These are phyloP conservation scores for Ariolimax columbianus DNA, from an alignment of 2,888 invertebrate species.

Conservation along the genomic window DNA sequence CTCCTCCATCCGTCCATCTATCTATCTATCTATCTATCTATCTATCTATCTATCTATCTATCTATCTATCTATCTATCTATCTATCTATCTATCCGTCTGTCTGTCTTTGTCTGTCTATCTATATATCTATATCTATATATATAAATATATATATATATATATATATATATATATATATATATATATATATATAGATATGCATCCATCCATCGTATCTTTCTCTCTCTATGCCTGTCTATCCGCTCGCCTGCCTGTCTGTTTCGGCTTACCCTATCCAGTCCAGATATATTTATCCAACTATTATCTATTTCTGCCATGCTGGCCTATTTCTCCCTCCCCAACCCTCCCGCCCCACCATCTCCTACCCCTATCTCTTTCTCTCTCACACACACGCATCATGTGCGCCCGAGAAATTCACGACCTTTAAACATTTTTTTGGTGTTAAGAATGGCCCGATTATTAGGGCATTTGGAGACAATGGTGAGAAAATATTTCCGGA, in stretches of 20 bases:
- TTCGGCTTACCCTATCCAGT: too few relatives aligned
- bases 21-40: not conserved
- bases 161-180: too few relatives aligned
- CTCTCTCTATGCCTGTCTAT: not conserved
- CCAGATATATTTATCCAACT: too few relatives aligned
- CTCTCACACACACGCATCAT: too few relatives aligned
- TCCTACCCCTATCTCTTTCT: not conserved
- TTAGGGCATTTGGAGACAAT: too few relatives aligned
- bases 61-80: not conserved
- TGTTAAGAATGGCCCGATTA: too few relatives aligned
- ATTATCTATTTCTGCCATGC: not conserved
- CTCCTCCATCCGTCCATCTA: too few relatives aligned
- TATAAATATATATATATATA: not conserved
- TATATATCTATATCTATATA: too few relatives aligned
- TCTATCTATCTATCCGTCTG: not conserved
- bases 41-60: not conserved
- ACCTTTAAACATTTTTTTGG: too few relatives aligned
- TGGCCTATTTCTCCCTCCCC: not conserved
- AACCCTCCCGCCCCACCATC: not conserved
- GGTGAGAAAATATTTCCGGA: too few relatives aligned
- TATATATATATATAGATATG: not conserved
- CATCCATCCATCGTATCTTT: not conserved
- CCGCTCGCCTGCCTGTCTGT: not conserved
- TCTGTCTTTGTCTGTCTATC: too few relatives aligned
- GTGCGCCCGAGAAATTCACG: too few relatives aligned